phyloP scores from a whole-genome alignment of 2,888 invertebrate genomes.

The Cephus pygmeus region DNA sequence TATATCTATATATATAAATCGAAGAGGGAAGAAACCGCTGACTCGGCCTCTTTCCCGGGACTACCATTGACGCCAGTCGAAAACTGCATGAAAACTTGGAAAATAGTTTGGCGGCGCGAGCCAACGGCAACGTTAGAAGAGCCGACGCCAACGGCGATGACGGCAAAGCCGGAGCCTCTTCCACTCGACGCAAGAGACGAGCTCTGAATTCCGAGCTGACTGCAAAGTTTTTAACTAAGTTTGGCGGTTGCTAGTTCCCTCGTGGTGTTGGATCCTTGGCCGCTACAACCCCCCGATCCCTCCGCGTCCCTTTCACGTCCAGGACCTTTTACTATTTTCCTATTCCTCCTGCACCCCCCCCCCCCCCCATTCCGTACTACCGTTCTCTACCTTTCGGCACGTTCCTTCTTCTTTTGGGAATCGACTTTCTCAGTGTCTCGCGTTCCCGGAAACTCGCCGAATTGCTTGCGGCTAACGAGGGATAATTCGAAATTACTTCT shows the following conservation, averaged over 20 bases:
- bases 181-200: constrained; percentile 36
- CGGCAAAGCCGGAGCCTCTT: too few relatives aligned
- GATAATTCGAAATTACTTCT: too few relatives aligned
- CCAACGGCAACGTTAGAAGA: constrained; percentile 25
- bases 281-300: constrained; percentile 12
- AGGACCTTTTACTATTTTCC: constrained; percentile 13
- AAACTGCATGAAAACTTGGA: constrained; percentile 55
- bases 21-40: constrained; percentile 28
- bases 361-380: constrained; percentile 30
- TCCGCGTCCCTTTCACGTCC: constrained; percentile 7
- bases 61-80: constrained; percentile 44
- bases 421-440: too few relatives aligned
- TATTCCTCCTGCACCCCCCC: constrained; percentile 36
- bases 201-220: constrained; percentile 59
- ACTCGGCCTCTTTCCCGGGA: constrained; percentile 30
- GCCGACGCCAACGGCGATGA: too few relatives aligned
- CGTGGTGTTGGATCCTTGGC: constrained; percentile 4
- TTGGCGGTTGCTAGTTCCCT: constrained; percentile 47
- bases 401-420: neutral
- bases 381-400: constrained; percentile 39
- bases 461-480: too few relatives aligned
- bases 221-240: constrained; percentile 64
- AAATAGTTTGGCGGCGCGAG: constrained; percentile 50
- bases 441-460: too few relatives aligned
- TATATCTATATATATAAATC: too few relatives aligned